Evolutionary conservation across 2,888 invertebrate genomes (phyloP).

Genomic region (Apamea sordens): DNA sequence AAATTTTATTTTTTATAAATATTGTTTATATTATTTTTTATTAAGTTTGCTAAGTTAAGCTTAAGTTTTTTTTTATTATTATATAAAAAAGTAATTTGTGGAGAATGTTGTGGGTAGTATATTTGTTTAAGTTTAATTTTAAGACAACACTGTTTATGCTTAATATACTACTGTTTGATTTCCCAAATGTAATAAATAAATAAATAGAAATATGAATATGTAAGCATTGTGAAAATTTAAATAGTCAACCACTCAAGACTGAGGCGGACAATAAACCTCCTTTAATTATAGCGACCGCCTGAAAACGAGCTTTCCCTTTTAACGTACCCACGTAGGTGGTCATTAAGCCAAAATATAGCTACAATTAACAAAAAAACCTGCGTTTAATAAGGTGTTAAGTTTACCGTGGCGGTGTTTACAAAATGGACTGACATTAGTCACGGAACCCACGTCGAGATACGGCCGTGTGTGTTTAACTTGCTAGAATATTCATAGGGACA

Average conservation of each 20-base stretch:
- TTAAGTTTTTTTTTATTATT: no score
- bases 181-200: no score
- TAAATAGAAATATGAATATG: constrained; percentile 68
- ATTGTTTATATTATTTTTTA: no score
- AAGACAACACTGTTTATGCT: no score
- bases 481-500: constrained; percentile 58
- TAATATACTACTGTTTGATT: no score
- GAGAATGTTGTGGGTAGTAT: no score
- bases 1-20: no score
- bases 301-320: constrained; percentile 84
- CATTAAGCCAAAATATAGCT: constrained; percentile 87
- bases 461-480: constrained; percentile 56
- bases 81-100: no score
- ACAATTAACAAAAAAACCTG: constrained; percentile 88
- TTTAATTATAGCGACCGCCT: constrained; percentile 82
- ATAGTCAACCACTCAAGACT: constrained; percentile 74
- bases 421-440: constrained; percentile 83
- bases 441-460: constrained; percentile 70
- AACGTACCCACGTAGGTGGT: constrained; percentile 84
- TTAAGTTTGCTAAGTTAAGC: no score
- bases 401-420: constrained; percentile 80
- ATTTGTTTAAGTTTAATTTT: no score
- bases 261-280: constrained; percentile 81
- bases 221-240: constrained; percentile 68
- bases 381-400: constrained; percentile 88